phyloP scores from a whole-genome alignment of 92 coral and sea anemone species.

The Siderastrea siderea region DNA sequence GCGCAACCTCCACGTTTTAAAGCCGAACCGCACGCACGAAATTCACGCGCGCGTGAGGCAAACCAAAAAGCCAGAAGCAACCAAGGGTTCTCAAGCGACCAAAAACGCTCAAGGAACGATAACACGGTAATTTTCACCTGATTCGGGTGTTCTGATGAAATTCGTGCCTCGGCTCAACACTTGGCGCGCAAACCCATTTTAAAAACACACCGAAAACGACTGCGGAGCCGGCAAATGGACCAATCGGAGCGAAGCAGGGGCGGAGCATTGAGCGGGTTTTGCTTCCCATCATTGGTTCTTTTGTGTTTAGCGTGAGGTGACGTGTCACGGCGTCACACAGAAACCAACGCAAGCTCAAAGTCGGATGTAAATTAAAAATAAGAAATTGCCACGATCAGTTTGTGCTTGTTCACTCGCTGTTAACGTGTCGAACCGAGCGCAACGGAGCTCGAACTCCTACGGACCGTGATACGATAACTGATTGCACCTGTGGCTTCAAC shows the following conservation, averaged over 20 bases:
- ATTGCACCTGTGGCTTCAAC: conserved; percentile 28
- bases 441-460: conserved; percentile 42
- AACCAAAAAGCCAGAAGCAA: too few species aligned
- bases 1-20: conserved; percentile 43
- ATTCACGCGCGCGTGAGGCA: conserved; percentile 1
- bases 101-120: conserved; percentile 53
- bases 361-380: conserved; percentile 85
- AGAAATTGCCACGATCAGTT: conserved; percentile 87
- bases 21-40: conserved; percentile 16
- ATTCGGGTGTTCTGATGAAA: conserved; percentile 55
- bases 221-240: conserved; percentile 42
- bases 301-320: conserved; percentile 78
- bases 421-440: conserved; percentile 56
- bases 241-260: conserved; percentile 80
- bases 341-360: conserved; percentile 86
- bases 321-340: conserved; percentile 97
- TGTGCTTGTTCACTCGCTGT: conserved; percentile 52
- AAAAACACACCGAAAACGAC: conserved; percentile 83
- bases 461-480: conserved; percentile 20
- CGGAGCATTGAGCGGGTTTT: conserved; percentile 76
- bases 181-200: conserved; percentile 81
- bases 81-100: conserved; percentile 15
- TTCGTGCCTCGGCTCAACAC: conserved; percentile 80
- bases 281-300: conserved; percentile 80
- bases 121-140: conserved; percentile 25